These are phyloP conservation scores for Nestor notabilis DNA, from an alignment of 2,113 vertebrate genomes.

Conservation along the genomic window DNA sequence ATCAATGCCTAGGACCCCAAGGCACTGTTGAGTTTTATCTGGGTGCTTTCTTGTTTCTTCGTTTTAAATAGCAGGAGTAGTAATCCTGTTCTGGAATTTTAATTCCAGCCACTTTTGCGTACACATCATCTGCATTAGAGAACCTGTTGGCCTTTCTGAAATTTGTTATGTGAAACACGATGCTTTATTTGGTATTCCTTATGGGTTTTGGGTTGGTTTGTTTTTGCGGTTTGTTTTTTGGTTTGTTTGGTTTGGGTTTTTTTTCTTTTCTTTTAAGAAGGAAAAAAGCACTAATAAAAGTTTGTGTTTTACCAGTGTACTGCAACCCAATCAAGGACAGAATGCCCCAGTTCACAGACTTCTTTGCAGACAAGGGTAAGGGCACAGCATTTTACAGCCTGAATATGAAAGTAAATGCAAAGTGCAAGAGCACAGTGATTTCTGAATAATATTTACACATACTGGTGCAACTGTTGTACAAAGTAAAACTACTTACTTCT, in stretches of 20 bases:
- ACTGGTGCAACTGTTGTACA: not conserved
- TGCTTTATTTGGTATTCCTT: not conserved
- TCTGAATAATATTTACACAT: not conserved
- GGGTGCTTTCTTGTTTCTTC: not conserved
- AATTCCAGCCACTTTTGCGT: not conserved
- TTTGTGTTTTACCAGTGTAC: conserved; percentile 77
- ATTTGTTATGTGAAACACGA: not conserved
- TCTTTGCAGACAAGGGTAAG: conserved; percentile 90
- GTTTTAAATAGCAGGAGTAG: not conserved
- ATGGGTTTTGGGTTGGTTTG: not conserved
- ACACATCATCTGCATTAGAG: not conserved
- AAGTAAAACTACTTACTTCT: not conserved
- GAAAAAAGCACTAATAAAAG: not conserved
- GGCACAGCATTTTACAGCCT: not conserved
- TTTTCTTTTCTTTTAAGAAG: not conserved
- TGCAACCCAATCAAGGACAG: conserved; percentile 88
- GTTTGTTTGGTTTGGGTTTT: not conserved
- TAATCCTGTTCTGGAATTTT: not conserved
- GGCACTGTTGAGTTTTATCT: not conserved
- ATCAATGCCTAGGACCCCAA: not conserved
- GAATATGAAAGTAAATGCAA: not conserved
- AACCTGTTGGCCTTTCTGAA: not conserved
- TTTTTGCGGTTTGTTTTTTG: not conserved
- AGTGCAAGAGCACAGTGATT: not conserved
- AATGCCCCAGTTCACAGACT: conserved; percentile 82